These are phyloP conservation scores for Drosophila longiperda DNA, from an alignment of 2,888 invertebrate species.

Conservation along the genomic window DNA sequence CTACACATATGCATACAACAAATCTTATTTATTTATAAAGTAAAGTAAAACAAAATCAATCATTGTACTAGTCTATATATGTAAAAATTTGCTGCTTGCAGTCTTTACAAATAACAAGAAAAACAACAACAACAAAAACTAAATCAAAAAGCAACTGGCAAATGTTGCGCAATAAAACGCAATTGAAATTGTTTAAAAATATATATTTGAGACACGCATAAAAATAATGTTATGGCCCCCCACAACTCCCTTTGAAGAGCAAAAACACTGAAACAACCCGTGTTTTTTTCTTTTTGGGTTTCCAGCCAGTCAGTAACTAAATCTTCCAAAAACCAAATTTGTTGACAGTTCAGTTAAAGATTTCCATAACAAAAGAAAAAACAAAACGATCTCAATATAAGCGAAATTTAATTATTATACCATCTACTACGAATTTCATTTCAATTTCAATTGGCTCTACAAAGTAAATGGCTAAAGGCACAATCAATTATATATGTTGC, in stretches of 20 bases:
- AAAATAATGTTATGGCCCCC: constrained; percentile 29
- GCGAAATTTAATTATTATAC: constrained; percentile 28
- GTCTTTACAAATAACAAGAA: constrained; percentile 36
- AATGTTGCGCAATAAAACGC: constrained; percentile 32
- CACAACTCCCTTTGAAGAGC: neutral
- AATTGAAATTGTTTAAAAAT: constrained; percentile 43
- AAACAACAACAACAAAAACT: constrained; percentile 12
- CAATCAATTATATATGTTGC: constrained; percentile 74
- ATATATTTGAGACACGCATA: constrained; percentile 38
- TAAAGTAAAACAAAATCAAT: constrained; percentile 63
- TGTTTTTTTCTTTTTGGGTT: constrained; percentile 24
- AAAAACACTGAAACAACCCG: neutral
- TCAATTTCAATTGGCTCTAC: constrained; percentile 58
- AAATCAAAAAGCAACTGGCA: constrained; percentile 21
- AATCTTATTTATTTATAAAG: constrained; percentile 77
- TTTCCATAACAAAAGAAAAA: constrained; percentile 6
- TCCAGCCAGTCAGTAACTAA: constrained; percentile 18
- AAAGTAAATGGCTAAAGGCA: constrained; percentile 64
- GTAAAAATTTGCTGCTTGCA: constrained; percentile 46
- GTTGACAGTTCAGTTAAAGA: constrained; percentile 14
- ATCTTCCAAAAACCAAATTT: constrained; percentile 22
- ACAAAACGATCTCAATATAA: constrained; percentile 47
- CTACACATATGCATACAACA: constrained; percentile 63
- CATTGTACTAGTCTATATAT: constrained; percentile 70
- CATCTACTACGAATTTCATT: constrained; percentile 27